Conservation (phyloP, 2,888 invertebrate genomes). For the Pseudeuparius sepicola region DNA sequence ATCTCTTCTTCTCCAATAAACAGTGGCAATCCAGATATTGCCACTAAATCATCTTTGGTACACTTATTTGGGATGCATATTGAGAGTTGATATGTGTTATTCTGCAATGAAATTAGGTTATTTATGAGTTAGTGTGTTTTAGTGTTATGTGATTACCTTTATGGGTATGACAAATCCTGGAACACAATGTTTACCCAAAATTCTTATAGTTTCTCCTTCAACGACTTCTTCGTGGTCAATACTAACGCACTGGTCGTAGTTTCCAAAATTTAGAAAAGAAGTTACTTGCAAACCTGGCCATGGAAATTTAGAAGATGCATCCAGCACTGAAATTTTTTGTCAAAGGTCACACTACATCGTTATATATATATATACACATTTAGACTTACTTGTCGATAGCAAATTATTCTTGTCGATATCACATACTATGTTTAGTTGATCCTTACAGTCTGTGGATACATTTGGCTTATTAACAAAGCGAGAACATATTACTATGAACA, state of each 20-base stretch:
- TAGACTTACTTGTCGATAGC: too few species aligned
- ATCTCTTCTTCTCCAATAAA: slow-evolving; percentile 12
- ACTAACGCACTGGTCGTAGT: slow-evolving; percentile 24
- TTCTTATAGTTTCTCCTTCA: slow-evolving; percentile 3
- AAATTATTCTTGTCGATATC: too few species aligned
- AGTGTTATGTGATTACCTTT: too few species aligned
- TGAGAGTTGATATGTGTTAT: slow-evolving; percentile 16
- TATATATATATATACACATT: too few species aligned
- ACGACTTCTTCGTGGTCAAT: slow-evolving; percentile 15
- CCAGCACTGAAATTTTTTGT: slow-evolving; percentile 13
- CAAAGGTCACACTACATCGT: too few species aligned
- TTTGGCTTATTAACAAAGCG: too few species aligned
- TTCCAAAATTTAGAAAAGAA: slow-evolving; percentile 21
- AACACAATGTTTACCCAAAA: slow-evolving; percentile 21
- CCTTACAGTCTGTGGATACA: too few species aligned
- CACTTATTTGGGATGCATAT: slow-evolving; percentile 22
- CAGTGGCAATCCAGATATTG: slow-evolving; percentile 21
- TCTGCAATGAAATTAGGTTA: too few species aligned
- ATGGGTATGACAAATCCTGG: slow-evolving; percentile 14
- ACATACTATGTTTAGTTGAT: too few species aligned
- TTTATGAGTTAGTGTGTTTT: too few species aligned
- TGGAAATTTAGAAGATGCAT: slow-evolving; percentile 24
- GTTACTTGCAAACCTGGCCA: slow-evolving; percentile 19
- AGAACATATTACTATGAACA: too few species aligned
- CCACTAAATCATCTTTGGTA: slow-evolving; percentile 37